Conservation (phyloP, 92 coral and sea anemone species). For the Desmophyllum pertusum region DNA sequence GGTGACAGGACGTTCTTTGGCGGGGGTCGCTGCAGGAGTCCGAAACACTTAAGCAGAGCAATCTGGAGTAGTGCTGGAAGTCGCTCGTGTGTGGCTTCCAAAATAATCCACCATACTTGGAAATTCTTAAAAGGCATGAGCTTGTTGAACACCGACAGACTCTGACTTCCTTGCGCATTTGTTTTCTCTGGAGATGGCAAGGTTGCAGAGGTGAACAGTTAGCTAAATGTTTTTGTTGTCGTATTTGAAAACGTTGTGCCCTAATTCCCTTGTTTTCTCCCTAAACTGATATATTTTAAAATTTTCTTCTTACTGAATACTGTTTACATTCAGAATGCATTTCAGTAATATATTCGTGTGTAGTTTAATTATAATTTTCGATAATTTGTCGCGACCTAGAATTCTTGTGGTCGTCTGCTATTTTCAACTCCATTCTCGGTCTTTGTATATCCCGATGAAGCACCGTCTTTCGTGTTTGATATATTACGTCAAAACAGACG, state of each 20-base stretch:
- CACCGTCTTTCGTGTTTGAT: too few species aligned
- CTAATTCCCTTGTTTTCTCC: not conserved
- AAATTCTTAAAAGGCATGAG: constrained; percentile 22
- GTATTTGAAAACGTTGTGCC: not conserved
- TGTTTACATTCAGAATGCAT: too few species aligned
- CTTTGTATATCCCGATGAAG: too few species aligned
- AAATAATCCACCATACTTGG: constrained; percentile 41
- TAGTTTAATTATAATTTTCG: too few species aligned
- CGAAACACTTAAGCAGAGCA: not conserved
- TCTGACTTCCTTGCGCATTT: constrained; percentile 41
- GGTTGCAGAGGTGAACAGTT: constrained; percentile 22
- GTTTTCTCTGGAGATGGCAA: constrained; percentile 43
- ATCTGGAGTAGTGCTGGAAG: constrained; percentile 13
- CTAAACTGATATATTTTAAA: not conserved
- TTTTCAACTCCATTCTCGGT: too few species aligned
- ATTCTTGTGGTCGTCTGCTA: too few species aligned
- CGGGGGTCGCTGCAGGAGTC: not conserved
- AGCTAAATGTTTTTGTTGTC: not conserved
- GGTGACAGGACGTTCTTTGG: too few species aligned
- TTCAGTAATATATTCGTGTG: too few species aligned
- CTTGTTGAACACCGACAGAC: constrained; percentile 39
- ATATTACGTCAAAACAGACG: too few species aligned
- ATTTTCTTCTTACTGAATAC: too few species aligned
- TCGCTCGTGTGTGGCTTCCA: constrained; percentile 28
- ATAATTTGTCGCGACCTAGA: too few species aligned